These are phyloP conservation scores for Hyles vespertilio DNA, from an alignment of 1,140 invertebrate species.

Conservation along the genomic window DNA sequence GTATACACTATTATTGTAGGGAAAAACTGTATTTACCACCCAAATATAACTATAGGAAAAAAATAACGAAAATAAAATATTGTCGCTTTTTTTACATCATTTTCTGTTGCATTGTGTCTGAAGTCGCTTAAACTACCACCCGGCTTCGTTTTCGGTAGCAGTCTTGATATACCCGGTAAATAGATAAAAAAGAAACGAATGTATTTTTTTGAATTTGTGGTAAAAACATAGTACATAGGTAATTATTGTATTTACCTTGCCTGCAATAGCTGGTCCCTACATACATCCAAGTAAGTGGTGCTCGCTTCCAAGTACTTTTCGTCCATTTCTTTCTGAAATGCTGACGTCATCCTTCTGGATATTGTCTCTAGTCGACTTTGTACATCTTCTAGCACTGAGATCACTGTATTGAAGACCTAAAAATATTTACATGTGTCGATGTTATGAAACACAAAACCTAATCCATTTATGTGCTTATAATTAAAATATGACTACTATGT, in stretches of 20 bases:
- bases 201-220: background rate
- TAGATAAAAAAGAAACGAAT: background rate
- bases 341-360: constrained; percentile 39
- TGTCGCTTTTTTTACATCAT: too few species aligned
- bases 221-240: background rate
- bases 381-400: constrained; percentile 30
- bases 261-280: constrained; percentile 32
- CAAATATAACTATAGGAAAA: too few species aligned
- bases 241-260: constrained; percentile 35
- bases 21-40: too few species aligned
- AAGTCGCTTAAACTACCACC: too few species aligned
- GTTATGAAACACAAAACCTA: background rate
- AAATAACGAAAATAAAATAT: too few species aligned
- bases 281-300: constrained; percentile 20
- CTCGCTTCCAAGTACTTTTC: constrained; percentile 53
- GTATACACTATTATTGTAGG: too few species aligned
- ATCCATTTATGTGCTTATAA: too few species aligned
- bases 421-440: constrained; percentile 11
- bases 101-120: too few species aligned
- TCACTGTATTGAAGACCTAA: constrained; percentile 41
- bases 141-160: too few species aligned
- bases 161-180: background rate
- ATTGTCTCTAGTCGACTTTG: constrained; percentile 33
- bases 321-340: constrained; percentile 61
- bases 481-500: too few species aligned